Base-by-base conservation (phyloP, 2,797 vertebrate species). In the Martes flavigula region DNA sequence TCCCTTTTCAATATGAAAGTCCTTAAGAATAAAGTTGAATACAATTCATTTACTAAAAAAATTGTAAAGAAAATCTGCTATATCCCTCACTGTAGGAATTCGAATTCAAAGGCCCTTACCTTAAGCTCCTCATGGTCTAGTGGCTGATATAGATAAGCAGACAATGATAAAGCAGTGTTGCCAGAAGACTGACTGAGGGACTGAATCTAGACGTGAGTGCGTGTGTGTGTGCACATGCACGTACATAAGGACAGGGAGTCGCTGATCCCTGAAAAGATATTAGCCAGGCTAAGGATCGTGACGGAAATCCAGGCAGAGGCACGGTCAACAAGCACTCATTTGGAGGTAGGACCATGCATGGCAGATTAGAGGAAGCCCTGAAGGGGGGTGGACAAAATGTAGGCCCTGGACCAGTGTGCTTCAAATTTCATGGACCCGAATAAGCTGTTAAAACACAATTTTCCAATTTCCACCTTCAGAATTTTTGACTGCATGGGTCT, bases 21-120 rank as follows among this genome's bases (percentile, higher is more conserved):
- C 17, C 43, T 86, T 23, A 93, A 90, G 35, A 64, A 78, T 68
- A 70, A 93, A 64, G 68, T 8, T 62, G 35, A 79, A 75, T 87
- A 40, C 6, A 92, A 77, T 64, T 77, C 2, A 78, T 73, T 91
- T 84, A 87, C 32, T 90, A 15, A 94, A 96, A 92, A 77, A 95
- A 68, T 12, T 68, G 32, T 64, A 72, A 38, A 58, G 73, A 93
- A 60, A 5, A 46, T 35, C 15, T 66, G 35, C 21, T 89, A 12
- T 46, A 38, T 51, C 14, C 21, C 38, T 86, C 3, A 21, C 13
- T 32, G 20, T 56, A 20, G 81, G 38, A 77, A 91, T n/a, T 25
- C 30, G 38, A 77, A 91, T n/a, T 25, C 30, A 82, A 38, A 32
- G 72, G 18, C 10, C 17, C 56, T 87, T 87, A 56, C 17, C 30